Conservation (phyloP, 2,797 vertebrate species). For the Onychomys arenicola region DNA sequence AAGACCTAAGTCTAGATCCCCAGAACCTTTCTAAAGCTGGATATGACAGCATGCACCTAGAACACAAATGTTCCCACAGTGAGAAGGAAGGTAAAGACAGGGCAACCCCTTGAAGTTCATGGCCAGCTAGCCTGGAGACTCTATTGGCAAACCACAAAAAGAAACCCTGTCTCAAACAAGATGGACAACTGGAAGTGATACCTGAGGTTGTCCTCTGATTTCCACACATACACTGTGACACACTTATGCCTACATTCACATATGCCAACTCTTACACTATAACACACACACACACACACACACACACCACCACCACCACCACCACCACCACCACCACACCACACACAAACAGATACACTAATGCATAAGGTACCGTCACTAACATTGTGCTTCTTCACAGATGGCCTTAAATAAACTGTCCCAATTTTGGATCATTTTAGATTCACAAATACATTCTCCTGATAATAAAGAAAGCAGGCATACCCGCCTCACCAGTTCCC, state of each 20-base stretch:
- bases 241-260: not conserved
- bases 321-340: too few relatives aligned
- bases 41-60: too few relatives aligned
- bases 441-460: not conserved
- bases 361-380: not conserved
- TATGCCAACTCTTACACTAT: not conserved
- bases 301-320: too few relatives aligned
- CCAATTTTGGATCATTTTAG: constrained; percentile 1
- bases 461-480: not conserved
- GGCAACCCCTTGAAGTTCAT: not conserved
- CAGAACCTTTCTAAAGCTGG: not conserved
- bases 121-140: not conserved
- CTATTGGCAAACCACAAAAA: not conserved
- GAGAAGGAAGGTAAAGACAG: not conserved
- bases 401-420: not conserved
- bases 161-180: not conserved
- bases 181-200: not conserved
- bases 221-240: not conserved
- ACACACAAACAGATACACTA: too few relatives aligned
- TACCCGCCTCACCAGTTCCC: not conserved
- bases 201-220: not conserved
- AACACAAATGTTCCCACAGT: not conserved
- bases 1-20: not conserved
- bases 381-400: not conserved
- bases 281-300: not conserved